Evolutionary conservation across 2,113 vertebrate species (phyloP), one percentile per base, ranked within the genome.

Genomic region (Rhagologus leucostigma): DNA sequence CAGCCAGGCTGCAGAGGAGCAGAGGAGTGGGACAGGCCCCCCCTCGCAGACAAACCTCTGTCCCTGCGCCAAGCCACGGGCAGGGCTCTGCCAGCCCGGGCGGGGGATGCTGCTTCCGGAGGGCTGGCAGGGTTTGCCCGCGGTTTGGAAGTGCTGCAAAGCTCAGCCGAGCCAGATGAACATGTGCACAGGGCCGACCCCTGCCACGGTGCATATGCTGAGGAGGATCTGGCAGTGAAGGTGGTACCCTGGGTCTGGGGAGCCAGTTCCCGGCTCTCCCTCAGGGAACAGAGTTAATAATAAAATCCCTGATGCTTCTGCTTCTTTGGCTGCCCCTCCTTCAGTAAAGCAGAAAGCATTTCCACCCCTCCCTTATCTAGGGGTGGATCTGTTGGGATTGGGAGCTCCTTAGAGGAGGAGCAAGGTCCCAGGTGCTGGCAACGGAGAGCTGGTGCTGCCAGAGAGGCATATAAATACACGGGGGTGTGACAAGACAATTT

Each of bases 81-180:
- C 62, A 41, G 78, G 24, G 47, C 64, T 84, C 24, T 84, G 87
- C 69, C 93, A 92, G 59, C 15, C 71, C 1, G 1, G 30, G 9
- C 6, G 0, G 26, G 37, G 79, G 68, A 9, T 83, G 68, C 73
- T 0, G 1, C 57, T 86, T 87, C 65, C 8, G 0, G n/a, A 49
- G 62, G 49, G 37, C 78, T 92, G 89, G 74, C 77, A 71, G 57
- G 37, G 21, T 41, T 60, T 69, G 46, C n/a, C 22, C 8, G 0
- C 3, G 37, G 33, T 42, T 84, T 82, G 68, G 65, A 64, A 79
- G 29, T 3, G 65, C 62, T 69, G 74, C 53, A n/a, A n/a, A 71
- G 74, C 55, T 91, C 73, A 44, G 47, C 49, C 1, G 12, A n/a
- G 69, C 77, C 95, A 95, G 93, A 87, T 56, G 91, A 95, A 87